phyloP scores from a whole-genome alignment of 2,797 vertebrate species.

The Euthynnus affinis region DNA sequence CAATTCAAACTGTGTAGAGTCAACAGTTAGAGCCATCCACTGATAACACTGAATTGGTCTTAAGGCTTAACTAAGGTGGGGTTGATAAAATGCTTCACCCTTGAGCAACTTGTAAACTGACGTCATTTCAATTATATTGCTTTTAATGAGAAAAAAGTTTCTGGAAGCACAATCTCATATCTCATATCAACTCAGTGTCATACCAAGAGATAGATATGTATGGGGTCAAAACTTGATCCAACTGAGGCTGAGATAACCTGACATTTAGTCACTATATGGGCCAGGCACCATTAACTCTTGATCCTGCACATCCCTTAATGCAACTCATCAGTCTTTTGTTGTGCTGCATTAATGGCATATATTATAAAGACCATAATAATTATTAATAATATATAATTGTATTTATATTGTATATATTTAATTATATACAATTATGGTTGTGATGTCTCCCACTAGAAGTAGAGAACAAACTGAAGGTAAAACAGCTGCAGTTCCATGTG shows the following conservation, averaged over 20 bases:
- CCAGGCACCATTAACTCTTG: background rate
- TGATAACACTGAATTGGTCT: slow-evolving; percentile 58
- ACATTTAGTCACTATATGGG: background rate
- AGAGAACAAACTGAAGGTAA: too few species aligned
- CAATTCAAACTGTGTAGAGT: slow-evolving; percentile 52
- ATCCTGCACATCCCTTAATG: background rate
- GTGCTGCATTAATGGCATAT: background rate
- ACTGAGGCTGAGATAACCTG: background rate
- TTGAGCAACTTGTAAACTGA: slow-evolving; percentile 35
- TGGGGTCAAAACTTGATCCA: background rate
- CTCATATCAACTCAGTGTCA: too few species aligned
- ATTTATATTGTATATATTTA: too few species aligned
- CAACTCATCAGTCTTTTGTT: background rate
- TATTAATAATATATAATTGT: too few species aligned
- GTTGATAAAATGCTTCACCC: slow-evolving; percentile 55
- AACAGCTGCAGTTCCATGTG: too few species aligned
- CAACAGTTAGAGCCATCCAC: slow-evolving; percentile 53
- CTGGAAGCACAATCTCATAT: background rate
- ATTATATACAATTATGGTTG: too few species aligned
- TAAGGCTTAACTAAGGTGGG: slow-evolving; percentile 48
- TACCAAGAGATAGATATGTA: background rate
- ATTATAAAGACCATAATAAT: too few species aligned
- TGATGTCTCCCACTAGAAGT: background rate
- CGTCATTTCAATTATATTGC: slow-evolving; percentile 15
- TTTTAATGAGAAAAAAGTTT: slow-evolving; percentile 22